Evolutionary conservation across 2,888 invertebrate species (phyloP).

Genomic region (Alviniconcha strummeri): DNA sequence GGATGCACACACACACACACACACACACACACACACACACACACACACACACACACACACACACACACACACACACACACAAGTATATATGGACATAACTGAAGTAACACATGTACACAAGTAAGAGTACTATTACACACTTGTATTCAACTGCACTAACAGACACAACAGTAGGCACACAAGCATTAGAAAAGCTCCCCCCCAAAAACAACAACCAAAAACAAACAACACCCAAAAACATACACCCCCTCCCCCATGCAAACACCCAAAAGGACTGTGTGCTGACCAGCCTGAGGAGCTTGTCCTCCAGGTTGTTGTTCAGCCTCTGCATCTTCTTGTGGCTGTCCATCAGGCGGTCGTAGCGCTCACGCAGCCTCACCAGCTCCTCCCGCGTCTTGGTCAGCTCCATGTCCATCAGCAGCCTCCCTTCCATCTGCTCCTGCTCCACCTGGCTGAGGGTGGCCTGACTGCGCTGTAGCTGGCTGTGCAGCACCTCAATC

Average conservation of each 20-base stretch:
- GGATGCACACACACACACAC: too few species aligned
- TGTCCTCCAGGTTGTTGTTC: slow-evolving; percentile 95
- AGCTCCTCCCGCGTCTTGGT: slow-evolving; percentile 87
- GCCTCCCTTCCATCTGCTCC: slow-evolving; percentile 85
- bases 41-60: background rate
- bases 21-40: background rate
- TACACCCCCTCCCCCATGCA: background rate
- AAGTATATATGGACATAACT: background rate
- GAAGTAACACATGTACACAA: too few species aligned
- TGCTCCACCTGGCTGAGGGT: slow-evolving; percentile 91
- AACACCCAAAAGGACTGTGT: slow-evolving; percentile 3
- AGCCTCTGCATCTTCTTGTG: slow-evolving; percentile 95
- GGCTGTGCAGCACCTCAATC: slow-evolving; percentile 89
- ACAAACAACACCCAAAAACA: background rate
- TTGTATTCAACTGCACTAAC: background rate
- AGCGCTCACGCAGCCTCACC: slow-evolving; percentile 92
- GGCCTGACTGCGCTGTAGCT: slow-evolving; percentile 86
- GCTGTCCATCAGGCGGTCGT: slow-evolving; percentile 92
- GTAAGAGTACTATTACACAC: too few species aligned
- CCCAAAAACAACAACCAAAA: background rate
- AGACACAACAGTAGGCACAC: background rate
- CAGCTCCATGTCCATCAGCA: slow-evolving; percentile 83
- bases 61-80: background rate
- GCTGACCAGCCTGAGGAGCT: slow-evolving; percentile 88
- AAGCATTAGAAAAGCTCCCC: background rate